phyloP scores from a whole-genome alignment of 2,888 invertebrate genomes.

The Prosapia bicincta region DNA sequence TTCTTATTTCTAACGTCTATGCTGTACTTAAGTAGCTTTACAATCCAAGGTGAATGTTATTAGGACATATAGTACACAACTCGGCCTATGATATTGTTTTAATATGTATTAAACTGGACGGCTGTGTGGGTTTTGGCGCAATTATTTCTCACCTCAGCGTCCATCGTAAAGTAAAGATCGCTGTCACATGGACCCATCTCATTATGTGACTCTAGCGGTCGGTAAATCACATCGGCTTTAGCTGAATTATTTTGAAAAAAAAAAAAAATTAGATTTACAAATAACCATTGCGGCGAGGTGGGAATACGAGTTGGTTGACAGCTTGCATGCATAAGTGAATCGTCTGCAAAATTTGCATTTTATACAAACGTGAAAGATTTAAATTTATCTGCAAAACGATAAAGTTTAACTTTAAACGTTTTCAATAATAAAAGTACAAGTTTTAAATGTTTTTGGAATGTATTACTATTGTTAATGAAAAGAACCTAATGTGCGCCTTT shows the following conservation, averaged over 20 bases:
- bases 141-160: constrained; percentile 21
- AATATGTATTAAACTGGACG: constrained; percentile 3
- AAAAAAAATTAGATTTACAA: constrained; percentile 1
- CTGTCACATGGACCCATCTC: constrained; percentile 7
- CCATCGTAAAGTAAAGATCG: constrained; percentile 12
- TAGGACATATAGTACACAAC: not conserved
- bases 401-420: too few relatives aligned
- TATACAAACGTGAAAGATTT: too few relatives aligned
- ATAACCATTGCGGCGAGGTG: not conserved
- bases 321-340: not conserved
- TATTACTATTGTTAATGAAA: too few relatives aligned
- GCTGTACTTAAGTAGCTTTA: too few relatives aligned
- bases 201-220: not conserved
- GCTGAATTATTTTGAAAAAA: not conserved
- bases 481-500: too few relatives aligned
- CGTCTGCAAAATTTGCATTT: not conserved
- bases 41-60: not conserved
- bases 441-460: too few relatives aligned
- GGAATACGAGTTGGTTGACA: not conserved
- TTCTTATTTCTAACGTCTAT: too few relatives aligned
- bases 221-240: constrained; percentile 19
- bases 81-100: not conserved
- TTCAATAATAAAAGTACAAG: too few relatives aligned
- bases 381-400: too few relatives aligned
- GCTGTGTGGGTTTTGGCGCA: constrained; percentile 20